Conservation (phyloP, 2,888 invertebrate species). For the Mythimna ferrago region DNA sequence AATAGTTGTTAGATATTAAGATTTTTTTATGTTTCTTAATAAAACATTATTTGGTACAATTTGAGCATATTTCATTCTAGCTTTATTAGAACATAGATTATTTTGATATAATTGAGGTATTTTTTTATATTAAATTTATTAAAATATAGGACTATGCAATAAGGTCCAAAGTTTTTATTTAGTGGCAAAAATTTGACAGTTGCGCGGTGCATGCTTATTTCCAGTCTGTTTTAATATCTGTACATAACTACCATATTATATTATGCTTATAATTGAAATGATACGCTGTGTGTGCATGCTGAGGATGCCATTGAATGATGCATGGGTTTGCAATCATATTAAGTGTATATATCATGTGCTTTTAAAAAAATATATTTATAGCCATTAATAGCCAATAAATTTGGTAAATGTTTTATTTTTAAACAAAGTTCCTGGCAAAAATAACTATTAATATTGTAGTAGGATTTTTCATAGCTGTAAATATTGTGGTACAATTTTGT, state of each 20-base stretch:
- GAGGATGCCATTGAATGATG: constrained; percentile 30
- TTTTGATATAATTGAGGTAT: constrained; percentile 1
- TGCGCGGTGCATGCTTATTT: constrained; percentile 47
- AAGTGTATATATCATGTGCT: constrained; percentile 23
- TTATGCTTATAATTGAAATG: constrained; percentile 40
- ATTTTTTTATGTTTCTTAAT: constrained; percentile 25
- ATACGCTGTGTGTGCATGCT: constrained; percentile 48
- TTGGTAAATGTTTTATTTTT: neutral
- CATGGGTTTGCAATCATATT: constrained; percentile 52
- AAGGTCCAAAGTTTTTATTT: constrained; percentile 1
- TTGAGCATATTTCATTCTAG: constrained; percentile 45
- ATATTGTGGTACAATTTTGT: neutral
- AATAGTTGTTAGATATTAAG: constrained; percentile 31
- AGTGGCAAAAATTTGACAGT: neutral
- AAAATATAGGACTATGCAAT: constrained; percentile 1
- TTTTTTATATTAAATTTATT: neutral
- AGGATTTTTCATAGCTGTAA: neutral
- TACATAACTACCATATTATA: constrained; percentile 21
- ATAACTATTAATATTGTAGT: constrained; percentile 1
- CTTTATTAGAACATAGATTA: constrained; percentile 36
- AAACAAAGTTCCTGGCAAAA: neutral
- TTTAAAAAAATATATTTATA: constrained; percentile 6
- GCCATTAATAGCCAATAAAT: constrained; percentile 7
- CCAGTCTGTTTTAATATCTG: constrained; percentile 32
- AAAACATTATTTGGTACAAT: constrained; percentile 28